These are phyloP conservation scores for Ptiloglossa arizonensis DNA, from an alignment of 1,140 invertebrate genomes.

Conservation along the genomic window DNA sequence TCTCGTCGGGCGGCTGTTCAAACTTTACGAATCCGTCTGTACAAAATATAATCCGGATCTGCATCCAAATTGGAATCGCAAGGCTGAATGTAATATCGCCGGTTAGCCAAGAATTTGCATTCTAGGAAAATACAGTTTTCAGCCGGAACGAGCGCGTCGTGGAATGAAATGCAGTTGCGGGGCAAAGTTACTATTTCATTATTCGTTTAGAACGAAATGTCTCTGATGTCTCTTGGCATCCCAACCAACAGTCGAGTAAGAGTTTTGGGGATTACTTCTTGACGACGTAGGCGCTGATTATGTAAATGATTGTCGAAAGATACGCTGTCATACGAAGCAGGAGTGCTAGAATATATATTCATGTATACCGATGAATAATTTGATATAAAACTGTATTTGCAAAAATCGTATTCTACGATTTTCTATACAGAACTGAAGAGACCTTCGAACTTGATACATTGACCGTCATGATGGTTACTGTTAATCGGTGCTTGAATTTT, in stretches of 20 bases:
- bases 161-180: not conserved
- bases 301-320: too few relatives aligned
- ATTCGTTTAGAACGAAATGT: not conserved
- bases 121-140: conserved; percentile 2
- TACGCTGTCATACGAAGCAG: too few relatives aligned
- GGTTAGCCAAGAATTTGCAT: conserved; percentile 21
- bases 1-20: not conserved
- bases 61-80: conserved; percentile 27
- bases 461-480: too few relatives aligned
- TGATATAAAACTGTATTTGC: too few relatives aligned
- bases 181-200: conserved; percentile 5
- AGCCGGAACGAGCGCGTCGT: not conserved
- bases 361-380: too few relatives aligned
- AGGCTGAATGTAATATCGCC: conserved; percentile 22
- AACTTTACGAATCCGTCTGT: conserved; percentile 3
- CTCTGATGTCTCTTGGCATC: not conserved
- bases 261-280: not conserved
- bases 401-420: too few relatives aligned
- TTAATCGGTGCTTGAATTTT: too few relatives aligned
- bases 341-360: too few relatives aligned
- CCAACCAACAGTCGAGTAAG: too few relatives aligned
- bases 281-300: too few relatives aligned
- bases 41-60: conserved; percentile 13
- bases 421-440: too few relatives aligned
- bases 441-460: too few relatives aligned